phyloP scores from a whole-genome alignment of 2,888 invertebrate species.

The Cenopis cana region DNA sequence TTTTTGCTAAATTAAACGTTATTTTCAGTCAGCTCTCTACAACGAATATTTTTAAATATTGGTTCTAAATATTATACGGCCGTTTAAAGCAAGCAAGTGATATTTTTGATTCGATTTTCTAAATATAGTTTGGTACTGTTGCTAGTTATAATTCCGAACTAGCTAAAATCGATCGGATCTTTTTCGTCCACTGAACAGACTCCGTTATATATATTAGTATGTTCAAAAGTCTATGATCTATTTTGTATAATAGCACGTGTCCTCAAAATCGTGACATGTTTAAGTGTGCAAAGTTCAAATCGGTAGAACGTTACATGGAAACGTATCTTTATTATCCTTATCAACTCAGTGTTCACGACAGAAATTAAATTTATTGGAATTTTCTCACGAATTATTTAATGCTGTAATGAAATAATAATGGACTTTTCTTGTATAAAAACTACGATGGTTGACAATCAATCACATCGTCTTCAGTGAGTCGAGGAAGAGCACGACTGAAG shows the following conservation, averaged over 20 bases:
- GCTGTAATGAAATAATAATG: conserved; percentile 3
- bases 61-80: too few relatives aligned
- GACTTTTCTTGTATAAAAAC: conserved; percentile 6
- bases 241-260: conserved; percentile 7
- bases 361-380: background rate
- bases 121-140: background rate
- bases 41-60: too few relatives aligned
- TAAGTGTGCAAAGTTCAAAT: background rate
- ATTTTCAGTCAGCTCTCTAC: too few relatives aligned
- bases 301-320: background rate
- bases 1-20: too few relatives aligned
- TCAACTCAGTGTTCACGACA: conserved; percentile 1
- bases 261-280: conserved; percentile 1
- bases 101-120: background rate
- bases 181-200: background rate
- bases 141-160: background rate
- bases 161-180: background rate
- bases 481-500: background rate
- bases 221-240: too few relatives aligned
- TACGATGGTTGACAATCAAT: background rate
- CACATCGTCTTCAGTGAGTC: background rate
- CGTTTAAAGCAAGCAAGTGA: too few relatives aligned
- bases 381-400: conserved; percentile 10
- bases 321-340: background rate
- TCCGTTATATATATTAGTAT: too few relatives aligned